Conservation (phyloP, 2,113 vertebrate genomes). For the Hemibagrus wyckioides region DNA sequence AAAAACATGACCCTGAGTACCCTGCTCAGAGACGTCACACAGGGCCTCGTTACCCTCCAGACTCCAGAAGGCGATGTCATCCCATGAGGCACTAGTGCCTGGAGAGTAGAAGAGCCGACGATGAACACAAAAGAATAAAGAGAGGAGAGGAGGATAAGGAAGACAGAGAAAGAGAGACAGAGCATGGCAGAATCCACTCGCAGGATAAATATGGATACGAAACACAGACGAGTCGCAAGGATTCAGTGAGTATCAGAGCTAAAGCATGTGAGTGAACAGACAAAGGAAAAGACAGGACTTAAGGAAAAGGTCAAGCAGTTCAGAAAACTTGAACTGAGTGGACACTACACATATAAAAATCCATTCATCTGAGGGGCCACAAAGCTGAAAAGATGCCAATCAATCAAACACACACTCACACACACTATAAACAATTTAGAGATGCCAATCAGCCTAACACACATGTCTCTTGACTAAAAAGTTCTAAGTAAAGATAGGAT, state of each 20-base stretch:
- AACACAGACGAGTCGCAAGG: not conserved
- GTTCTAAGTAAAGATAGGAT: not conserved
- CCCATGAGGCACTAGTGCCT: conserved; percentile 74
- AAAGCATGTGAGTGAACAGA: too few relatives aligned
- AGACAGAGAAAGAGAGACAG: conserved; percentile 36
- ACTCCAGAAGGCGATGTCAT: conserved; percentile 80
- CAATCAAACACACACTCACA: too few relatives aligned
- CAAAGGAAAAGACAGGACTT: not conserved
- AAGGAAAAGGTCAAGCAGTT: not conserved
- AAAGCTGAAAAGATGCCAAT: too few relatives aligned
- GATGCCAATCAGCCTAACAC: too few relatives aligned
- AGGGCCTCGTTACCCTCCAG: conserved; percentile 74
- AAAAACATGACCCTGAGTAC: conserved; percentile 51
- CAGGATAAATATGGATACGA: not conserved
- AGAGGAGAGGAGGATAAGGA: conserved; percentile 31
- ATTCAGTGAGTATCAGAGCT: not conserved
- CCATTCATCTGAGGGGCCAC: too few relatives aligned
- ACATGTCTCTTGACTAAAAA: not conserved
- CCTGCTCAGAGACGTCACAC: conserved; percentile 66
- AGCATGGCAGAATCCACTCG: not conserved
- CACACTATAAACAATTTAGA: too few relatives aligned
- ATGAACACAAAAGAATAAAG: conserved; percentile 17
- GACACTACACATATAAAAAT: not conserved
- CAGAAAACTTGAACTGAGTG: not conserved
- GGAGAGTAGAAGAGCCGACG: conserved; percentile 45